Evolutionary conservation across 2,888 invertebrate genomes (phyloP), one percentile per base, ranked within the genome.

Genomic region (Dichetophora obliterata): DNA sequence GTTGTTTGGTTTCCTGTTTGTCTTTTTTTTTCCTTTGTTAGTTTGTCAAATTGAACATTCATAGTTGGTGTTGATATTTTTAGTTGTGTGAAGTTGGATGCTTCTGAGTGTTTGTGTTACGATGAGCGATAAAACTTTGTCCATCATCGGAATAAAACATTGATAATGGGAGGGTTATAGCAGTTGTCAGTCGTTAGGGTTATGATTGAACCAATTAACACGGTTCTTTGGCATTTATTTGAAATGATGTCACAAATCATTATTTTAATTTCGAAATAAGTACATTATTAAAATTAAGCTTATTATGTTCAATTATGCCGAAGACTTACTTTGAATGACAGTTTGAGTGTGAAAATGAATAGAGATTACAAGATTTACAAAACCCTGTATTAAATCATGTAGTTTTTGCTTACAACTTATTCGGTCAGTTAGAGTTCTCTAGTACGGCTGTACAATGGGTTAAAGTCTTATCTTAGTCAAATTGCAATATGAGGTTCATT

Each of bases 141-240:
- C 74, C 57, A 63, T 52, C 11, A 19, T 19, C 37, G 52, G 61
- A 74, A 70, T 66, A 76, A 34, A 27, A 43, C 59, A 54, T 50
- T 63, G 54, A 70, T 70, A 59, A 75, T 61, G 57, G 43, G 9
- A 43, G 11, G 43, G 14, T 43, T 11, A 43, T 43, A 43, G 14
- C 2, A 71, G 37, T 22, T 16, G 59, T 73, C 57, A 37, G 59
- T 22, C 31, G 48, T 69, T 57, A n/a, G 65, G 11, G 24, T 52
- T 31, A 34, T 66, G 68, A 14, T 11, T 57, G 59, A n/a, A 61
- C 50, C 31, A 65, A 66, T 76, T 77, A n/a, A n/a, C n/a, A n/a
- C n/a, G 65, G 75, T 16, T 77, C 50, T 27, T 79, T 31, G 82
- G 82, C 84, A 85, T 85, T 86, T 83, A 85, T 86, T 85, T 85